phyloP scores from a whole-genome alignment of 2,113 vertebrate species.

The Sylvia atricapilla region DNA sequence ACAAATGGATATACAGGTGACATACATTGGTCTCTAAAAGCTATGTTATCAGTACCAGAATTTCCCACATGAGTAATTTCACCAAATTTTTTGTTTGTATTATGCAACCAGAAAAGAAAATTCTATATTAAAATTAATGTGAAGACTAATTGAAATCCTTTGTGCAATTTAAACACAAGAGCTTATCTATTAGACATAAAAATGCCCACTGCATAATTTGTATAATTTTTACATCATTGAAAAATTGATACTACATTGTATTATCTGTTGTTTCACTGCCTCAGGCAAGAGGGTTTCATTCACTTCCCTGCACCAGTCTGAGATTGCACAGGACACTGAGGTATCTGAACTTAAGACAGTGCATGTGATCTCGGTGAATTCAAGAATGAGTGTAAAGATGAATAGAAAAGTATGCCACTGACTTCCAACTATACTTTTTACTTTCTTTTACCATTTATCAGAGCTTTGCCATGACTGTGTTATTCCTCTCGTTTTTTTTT shows the following conservation, averaged over 20 bases:
- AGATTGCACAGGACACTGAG: not conserved
- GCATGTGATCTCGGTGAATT: not conserved
- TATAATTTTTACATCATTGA: not conserved
- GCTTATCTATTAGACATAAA: not conserved
- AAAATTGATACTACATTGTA: not conserved
- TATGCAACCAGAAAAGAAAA: not conserved
- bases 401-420: not conserved
- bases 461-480: not conserved
- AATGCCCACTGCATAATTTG: not conserved
- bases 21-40: not conserved
- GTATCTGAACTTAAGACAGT: not conserved
- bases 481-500: not conserved
- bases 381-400: not conserved
- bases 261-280: not conserved
- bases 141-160: not conserved
- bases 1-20: not conserved
- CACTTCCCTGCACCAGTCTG: not conserved
- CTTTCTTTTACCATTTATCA: not conserved
- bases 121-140: not conserved
- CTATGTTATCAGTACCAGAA: not conserved
- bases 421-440: not conserved
- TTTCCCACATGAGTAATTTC: not conserved
- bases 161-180: not conserved
- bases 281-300: not conserved
- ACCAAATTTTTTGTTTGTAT: not conserved